Evolutionary conservation across 2,797 vertebrate species (phyloP).

Genomic region (Poecile montanus): DNA sequence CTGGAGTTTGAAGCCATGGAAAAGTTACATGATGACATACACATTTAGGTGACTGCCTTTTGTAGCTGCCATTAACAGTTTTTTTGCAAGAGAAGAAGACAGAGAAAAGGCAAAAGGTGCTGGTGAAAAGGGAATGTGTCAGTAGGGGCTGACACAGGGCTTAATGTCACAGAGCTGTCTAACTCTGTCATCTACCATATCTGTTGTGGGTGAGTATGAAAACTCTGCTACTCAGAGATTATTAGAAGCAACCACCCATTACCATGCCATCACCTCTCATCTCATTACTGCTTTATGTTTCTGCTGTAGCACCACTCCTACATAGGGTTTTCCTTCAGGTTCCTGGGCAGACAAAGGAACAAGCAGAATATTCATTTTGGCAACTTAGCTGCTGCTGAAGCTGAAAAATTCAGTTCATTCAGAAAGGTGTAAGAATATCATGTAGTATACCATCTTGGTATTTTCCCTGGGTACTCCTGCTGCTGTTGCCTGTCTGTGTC

Average conservation of each 20-base stretch:
- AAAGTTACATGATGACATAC: background rate
- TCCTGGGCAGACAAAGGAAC: background rate
- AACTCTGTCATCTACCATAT: background rate
- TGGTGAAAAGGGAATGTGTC: background rate
- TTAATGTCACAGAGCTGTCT: background rate
- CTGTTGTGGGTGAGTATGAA: background rate
- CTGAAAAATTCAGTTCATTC: background rate
- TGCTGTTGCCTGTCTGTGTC: background rate
- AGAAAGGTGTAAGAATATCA: background rate
- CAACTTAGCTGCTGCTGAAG: background rate
- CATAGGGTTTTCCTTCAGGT: background rate
- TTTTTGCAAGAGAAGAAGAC: background rate
- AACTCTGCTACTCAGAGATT: background rate
- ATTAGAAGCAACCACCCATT: background rate
- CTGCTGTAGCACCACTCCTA: background rate
- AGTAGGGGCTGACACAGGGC: background rate
- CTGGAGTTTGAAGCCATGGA: constrained; percentile 37
- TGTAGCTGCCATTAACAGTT: background rate
- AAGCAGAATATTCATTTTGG: background rate
- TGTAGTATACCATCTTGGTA: background rate
- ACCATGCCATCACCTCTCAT: background rate
- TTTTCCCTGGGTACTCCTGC: background rate
- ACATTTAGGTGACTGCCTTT: constrained; percentile 38
- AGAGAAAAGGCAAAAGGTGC: background rate
- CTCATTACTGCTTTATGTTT: background rate